Base-by-base conservation (phyloP, 2,888 invertebrate species). In the Lochmaea crataegi region DNA sequence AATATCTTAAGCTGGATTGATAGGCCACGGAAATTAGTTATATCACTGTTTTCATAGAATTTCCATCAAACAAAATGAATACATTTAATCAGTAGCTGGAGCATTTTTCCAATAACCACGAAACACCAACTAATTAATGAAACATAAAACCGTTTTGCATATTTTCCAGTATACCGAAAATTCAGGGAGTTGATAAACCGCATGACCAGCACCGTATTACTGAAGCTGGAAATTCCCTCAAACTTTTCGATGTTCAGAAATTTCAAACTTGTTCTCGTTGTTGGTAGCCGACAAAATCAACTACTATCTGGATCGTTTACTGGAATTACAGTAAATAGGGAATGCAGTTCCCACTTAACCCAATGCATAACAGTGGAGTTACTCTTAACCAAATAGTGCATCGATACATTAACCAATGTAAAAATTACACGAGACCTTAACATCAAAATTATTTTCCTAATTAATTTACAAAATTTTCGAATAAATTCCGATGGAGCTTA, bases 201-300 rank as follows among this genome's bases (percentile, higher is more conserved):
- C 58, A 58, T 58, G 58, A 12, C 22, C 22, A 58, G 58, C 58
- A 58, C 32, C 60, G 32, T 60, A 38, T 60, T 38, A 60, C 38
- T 38, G 12, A 38, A 32, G 38, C 38, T 32, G n/a, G 60, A 38
- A 60, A 60, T 60, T 32, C 38, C 38, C 32, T 38, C 38, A 60
- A 58, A 60, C 14, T 60, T 60, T 60, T 18, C 53, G 2, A 60
- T 60, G 60, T 32, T 60, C 38, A 38, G 60, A 60, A 60, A 60
- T 60, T 60, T 60, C 60, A 60, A 60, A 60, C 38, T 60, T 38
- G 60, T 32, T 60, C n/a, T 32, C 16, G 60, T 60, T 53, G 12
- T 60, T n/a, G 16, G 38, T 60, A 60, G 38, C 60, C 38, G 38
- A 38, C 16, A 38, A 38, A 60, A n/a, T 6, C n/a, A 60, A 60